These are phyloP conservation scores for Lithobates pipiens DNA, from an alignment of 2,797 vertebrate genomes.

Conservation along the genomic window DNA sequence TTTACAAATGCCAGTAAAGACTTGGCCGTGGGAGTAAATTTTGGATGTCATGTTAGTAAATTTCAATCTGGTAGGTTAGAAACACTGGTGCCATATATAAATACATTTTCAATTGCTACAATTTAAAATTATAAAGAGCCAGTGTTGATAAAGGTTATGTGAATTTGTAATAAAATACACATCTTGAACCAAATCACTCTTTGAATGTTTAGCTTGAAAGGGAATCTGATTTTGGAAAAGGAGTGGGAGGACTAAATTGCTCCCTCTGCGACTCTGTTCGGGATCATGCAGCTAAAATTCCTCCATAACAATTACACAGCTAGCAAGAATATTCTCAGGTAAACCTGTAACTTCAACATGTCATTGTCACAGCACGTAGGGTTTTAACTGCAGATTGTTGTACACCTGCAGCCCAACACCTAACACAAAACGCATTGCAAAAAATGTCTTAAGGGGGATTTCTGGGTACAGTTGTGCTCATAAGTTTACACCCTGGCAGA, in stretches of 20 bases:
- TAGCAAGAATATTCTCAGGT: background rate
- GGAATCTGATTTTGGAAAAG: conserved; percentile 27
- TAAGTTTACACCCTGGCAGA: too few relatives aligned
- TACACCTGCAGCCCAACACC: background rate
- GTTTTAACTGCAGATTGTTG: conserved; percentile 1
- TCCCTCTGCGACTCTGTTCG: conserved; percentile 27
- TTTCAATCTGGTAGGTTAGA: too few relatives aligned
- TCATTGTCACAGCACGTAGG: conserved; percentile 41
- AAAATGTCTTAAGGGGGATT: background rate
- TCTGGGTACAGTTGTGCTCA: too few relatives aligned
- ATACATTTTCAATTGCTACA: background rate
- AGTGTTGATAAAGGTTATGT: background rate
- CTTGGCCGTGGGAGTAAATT: too few relatives aligned
- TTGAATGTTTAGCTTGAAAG: conserved; percentile 16
- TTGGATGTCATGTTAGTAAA: too few relatives aligned
- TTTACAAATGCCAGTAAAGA: too few relatives aligned
- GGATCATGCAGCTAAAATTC: conserved; percentile 30
- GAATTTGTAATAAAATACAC: background rate
- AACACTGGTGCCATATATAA: background rate
- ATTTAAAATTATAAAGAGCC: background rate
- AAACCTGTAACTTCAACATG: conserved; percentile 22
- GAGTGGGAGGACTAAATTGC: conserved; percentile 42
- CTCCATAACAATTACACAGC: conserved; percentile 7
- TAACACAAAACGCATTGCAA: background rate
- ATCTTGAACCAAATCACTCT: conserved; percentile 8